Evolutionary conservation across 1,140 invertebrate genomes (phyloP).

Genomic region (Apis florea): DNA sequence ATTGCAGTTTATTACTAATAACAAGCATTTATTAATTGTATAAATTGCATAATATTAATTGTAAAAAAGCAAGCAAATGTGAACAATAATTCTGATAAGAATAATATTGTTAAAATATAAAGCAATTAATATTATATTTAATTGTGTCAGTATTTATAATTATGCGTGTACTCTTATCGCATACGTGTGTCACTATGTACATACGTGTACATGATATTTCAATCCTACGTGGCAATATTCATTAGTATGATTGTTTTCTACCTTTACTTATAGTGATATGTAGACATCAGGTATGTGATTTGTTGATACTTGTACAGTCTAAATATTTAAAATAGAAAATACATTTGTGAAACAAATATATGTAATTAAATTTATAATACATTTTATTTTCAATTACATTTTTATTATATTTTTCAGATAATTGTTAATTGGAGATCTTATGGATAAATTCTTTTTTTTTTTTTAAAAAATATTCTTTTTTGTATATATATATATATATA

Average conservation of each 20-base stretch:
- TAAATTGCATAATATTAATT: neutral
- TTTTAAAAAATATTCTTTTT: neutral
- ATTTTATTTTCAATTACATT: neutral
- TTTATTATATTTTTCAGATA: too few species aligned
- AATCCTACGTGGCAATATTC: constrained; percentile 50
- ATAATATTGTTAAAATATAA: neutral
- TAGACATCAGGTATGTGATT: constrained; percentile 13
- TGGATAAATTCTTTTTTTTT: neutral
- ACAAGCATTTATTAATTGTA: neutral
- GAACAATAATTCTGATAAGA: constrained; percentile 13
- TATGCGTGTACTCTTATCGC: constrained; percentile 27
- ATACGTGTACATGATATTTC: constrained; percentile 18
- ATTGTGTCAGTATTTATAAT: constrained; percentile 16
- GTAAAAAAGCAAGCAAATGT: neutral
- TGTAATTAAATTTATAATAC: neutral
- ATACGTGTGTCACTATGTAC: constrained; percentile 26
- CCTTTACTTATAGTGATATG: neutral
- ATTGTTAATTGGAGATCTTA: too few species aligned
- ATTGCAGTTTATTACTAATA: neutral
- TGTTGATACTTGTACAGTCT: neutral
- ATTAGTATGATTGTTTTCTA: constrained; percentile 28
- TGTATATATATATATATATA: neutral
- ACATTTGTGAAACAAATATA: neutral
- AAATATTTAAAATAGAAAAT: neutral
- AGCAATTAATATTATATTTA: neutral